Evolutionary conservation across 2,113 vertebrate genomes (phyloP), one percentile per base, ranked within the genome.

Genomic region (Meriones unguiculatus): DNA sequence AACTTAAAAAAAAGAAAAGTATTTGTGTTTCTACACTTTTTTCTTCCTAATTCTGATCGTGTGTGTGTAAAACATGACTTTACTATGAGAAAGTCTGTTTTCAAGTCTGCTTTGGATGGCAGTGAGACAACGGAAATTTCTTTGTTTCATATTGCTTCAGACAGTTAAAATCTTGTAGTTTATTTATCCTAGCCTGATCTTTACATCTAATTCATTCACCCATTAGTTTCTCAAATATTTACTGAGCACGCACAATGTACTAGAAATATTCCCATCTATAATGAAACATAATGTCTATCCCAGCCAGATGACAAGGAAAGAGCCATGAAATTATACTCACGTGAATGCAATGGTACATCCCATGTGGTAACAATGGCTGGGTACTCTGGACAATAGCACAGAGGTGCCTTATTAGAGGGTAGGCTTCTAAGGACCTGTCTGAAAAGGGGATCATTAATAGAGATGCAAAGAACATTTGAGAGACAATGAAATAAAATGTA

Each of bases 181-280:
- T 54, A 67, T 76, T 92, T 86, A 86, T 82, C n/a, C 52, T 91
- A 93, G 0, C 30, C 8, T 65, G 95, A 93, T 50, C 88, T 52
- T 95, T 93, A 70, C 73, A 67, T 62, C 54, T 78, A 67, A 93
- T 75, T 69, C 95, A 70, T 82, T 96, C 84, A 94, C 54, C 15
- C 30, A 59, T 59, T 89, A 76, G 50, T 87, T 93, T 96, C 50
- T 89, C 75, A 94, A 28, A 78, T 94, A 94, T 75, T 91, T 93
- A 57, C 59, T 94, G 30, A 92, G 25, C 4, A 65, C 35, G 73
- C 84, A 65, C 18, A 76, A 46, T 38, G 3, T 65, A 52, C 52
- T 89, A 89, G 50, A 87, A 22, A 87, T 87, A 78, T 12, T n/a
- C 1, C 57, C 5, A 24, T 77, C 24, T 41, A 1, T 88, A 69